Conservation (phyloP, 1,140 invertebrate species). For the Neotoxoptera formosana region DNA sequence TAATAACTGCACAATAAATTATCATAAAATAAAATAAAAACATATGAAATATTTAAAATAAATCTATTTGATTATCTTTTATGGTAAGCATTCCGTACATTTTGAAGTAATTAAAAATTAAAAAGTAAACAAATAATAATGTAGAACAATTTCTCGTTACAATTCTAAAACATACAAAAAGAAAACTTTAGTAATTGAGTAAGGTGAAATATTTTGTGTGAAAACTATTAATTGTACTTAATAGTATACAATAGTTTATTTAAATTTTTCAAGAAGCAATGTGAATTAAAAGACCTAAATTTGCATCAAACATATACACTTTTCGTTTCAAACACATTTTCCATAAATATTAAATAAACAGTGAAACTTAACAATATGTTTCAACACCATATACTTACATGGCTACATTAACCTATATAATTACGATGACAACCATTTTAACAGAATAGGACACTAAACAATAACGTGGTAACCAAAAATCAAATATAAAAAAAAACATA, state of each 20-base stretch:
- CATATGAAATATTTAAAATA: neutral
- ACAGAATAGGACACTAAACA: neutral
- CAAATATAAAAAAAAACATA: neutral
- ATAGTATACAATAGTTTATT: neutral
- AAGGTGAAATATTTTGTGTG: neutral
- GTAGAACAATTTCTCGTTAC: neutral
- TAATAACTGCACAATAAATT: neutral
- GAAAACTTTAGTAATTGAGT: neutral
- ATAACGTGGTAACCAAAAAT: neutral
- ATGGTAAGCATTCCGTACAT: neutral
- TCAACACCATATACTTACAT: neutral
- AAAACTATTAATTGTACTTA: neutral
- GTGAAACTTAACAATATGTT: neutral
- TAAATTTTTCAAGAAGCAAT: neutral
- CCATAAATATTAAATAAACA: neutral
- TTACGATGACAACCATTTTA: neutral
- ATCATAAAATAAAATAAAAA: neutral
- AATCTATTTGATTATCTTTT: neutral
- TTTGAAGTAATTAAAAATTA: neutral
- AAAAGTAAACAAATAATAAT: neutral
- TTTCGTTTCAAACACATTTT: neutral
- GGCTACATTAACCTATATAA: neutral
- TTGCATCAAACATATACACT: neutral
- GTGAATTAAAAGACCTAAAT: neutral
- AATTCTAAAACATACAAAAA: neutral